Conservation (phyloP, 2,113 vertebrate genomes). For the Synodontis membranacea region DNA sequence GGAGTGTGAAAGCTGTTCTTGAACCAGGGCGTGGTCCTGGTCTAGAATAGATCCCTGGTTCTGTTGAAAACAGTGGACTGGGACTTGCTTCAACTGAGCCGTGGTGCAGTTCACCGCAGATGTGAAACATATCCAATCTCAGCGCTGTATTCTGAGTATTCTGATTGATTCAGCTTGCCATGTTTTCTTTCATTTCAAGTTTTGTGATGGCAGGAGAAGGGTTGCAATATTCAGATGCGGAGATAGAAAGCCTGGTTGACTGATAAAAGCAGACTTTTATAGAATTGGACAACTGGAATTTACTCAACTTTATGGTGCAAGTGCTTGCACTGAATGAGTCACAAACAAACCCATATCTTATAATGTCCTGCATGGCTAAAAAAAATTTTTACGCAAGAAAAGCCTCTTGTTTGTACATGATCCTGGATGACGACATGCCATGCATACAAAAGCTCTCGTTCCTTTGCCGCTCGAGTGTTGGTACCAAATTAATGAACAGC, state of each 20-base stretch:
- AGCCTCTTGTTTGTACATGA: not conserved
- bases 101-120: not conserved
- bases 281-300: too few species aligned
- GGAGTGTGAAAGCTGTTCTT: not conserved
- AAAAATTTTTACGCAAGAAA: not conserved
- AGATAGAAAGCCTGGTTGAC: not conserved
- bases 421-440: too few species aligned
- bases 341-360: not conserved
- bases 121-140: not conserved
- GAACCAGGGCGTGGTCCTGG: too few species aligned
- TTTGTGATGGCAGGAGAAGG: not conserved
- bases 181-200: not conserved
- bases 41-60: not conserved
- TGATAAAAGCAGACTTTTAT: not conserved
- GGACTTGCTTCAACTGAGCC: not conserved
- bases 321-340: not conserved
- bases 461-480: too few species aligned
- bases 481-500: too few species aligned
- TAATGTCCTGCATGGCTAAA: too few species aligned
- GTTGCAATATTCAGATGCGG: too few species aligned
- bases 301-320: too few species aligned
- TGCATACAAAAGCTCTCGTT: too few species aligned
- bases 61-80: not conserved
- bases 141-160: not conserved
- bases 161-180: not conserved